Percentiles rank a stretch among this genome's conserved stretches.
phyloP scores from a whole-genome alignment of 2,113 vertebrate genomes.

The Grammomys surdaster region DNA sequence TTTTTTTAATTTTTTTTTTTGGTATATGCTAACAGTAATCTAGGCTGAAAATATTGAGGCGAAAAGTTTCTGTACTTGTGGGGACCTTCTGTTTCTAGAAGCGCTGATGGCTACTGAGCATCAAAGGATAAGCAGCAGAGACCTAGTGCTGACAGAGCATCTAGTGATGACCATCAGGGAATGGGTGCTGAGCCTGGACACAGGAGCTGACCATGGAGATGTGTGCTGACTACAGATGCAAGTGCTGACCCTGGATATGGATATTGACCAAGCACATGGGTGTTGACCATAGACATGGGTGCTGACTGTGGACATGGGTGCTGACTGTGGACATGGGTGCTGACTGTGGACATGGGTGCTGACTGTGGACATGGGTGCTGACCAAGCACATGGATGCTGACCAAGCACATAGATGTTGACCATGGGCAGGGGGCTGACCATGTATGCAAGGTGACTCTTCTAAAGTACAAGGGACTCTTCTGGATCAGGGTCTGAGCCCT shows the following conservation, averaged over 20 bases:
- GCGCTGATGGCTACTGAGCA: accelerated
- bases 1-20: conserved; percentile 32
- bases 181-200: accelerated
- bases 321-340: not conserved
- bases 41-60: not conserved
- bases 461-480: not conserved
- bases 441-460: not conserved
- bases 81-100: not conserved
- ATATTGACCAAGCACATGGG: not conserved
- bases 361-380: no score
- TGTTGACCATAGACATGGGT: accelerated
- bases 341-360: not conserved
- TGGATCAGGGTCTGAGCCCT: no score
- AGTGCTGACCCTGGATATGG: not conserved
- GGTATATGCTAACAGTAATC: not conserved
- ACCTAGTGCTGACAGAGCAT: not conserved
- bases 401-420: not conserved
- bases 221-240: not conserved
- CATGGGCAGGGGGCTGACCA: no score
- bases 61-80: not conserved
- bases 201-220: not conserved
- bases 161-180: not conserved
- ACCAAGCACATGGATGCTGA: not conserved
- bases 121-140: not conserved
- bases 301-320: not conserved